phyloP scores from a whole-genome alignment of 2,888 invertebrate genomes.

The Scaptomyza caliginosa region DNA sequence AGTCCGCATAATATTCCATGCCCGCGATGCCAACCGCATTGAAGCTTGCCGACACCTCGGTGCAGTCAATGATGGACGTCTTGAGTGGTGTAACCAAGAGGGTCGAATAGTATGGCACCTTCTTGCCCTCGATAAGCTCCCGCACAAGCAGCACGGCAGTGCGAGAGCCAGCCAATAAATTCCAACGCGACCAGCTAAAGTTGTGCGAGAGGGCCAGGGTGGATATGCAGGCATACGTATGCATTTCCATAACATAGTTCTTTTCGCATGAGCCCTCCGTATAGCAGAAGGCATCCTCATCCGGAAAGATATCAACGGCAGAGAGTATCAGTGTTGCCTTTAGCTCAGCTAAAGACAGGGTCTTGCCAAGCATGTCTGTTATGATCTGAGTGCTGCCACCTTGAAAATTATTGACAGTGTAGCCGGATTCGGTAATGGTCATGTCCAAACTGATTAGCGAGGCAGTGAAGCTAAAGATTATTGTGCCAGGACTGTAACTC shows the following conservation, averaged over 20 bases:
- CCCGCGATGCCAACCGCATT: conserved; percentile 84
- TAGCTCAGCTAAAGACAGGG: conserved; percentile 75
- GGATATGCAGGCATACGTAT: conserved; percentile 92
- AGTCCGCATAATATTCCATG: conserved; percentile 88
- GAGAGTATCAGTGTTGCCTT: conserved; percentile 85
- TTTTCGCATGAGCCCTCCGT: conserved; percentile 88
- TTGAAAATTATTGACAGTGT: conserved; percentile 83
- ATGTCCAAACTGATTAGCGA: conserved; percentile 86
- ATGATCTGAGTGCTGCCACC: conserved; percentile 82
- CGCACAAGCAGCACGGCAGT: conserved; percentile 82
- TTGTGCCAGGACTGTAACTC: conserved; percentile 75
- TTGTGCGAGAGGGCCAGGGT: conserved; percentile 89
- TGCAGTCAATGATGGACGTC: conserved; percentile 88
- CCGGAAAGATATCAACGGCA: conserved; percentile 93
- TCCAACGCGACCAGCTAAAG: conserved; percentile 93
- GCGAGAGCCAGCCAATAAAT: conserved; percentile 85
- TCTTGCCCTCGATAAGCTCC: conserved; percentile 83
- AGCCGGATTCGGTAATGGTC: conserved; percentile 84
- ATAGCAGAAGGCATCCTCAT: conserved; percentile 90
- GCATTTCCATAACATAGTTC: conserved; percentile 89
- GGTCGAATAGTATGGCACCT: conserved; percentile 83
- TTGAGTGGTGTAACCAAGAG: conserved; percentile 88
- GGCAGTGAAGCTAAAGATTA: conserved; percentile 85
- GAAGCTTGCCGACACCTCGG: conserved; percentile 90
- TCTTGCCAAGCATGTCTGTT: conserved; percentile 82